phyloP scores from a whole-genome alignment of 2,888 invertebrate species.

The Luperina nickerlii region DNA sequence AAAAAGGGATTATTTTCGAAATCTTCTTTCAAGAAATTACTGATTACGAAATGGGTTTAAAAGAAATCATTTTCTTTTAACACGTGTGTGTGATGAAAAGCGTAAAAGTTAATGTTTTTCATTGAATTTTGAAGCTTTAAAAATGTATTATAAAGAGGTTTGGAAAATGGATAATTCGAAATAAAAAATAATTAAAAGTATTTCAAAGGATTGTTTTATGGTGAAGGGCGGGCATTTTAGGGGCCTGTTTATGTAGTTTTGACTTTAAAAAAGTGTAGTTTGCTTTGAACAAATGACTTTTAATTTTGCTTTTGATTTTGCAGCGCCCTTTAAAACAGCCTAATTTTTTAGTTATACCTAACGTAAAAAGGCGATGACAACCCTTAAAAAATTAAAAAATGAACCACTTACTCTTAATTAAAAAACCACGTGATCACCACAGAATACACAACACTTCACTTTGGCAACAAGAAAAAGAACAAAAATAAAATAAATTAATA shows the following conservation, averaged over 20 bases:
- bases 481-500: constrained; percentile 32
- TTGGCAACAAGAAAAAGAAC: constrained; percentile 1
- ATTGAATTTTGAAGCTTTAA: neutral
- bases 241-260: too few relatives aligned
- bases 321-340: neutral
- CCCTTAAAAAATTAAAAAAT: neutral
- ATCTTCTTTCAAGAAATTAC: constrained; percentile 25
- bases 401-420: constrained; percentile 47
- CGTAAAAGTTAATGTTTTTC: neutral
- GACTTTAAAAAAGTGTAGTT: too few relatives aligned
- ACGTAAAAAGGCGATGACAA: neutral
- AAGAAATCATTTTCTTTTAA: neutral
- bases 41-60: neutral
- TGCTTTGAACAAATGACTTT: too few relatives aligned
- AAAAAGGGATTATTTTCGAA: constrained; percentile 24
- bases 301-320: too few relatives aligned
- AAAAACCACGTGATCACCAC: constrained; percentile 29
- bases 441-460: constrained; percentile 60
- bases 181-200: neutral
- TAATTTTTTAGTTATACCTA: neutral
- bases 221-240: too few relatives aligned
- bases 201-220: neutral
- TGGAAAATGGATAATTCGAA: neutral
- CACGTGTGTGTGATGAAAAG: neutral
- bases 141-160: neutral